Base-by-base conservation (phyloP, 2,888 invertebrate species). In the Mellilla xanthometata region DNA sequence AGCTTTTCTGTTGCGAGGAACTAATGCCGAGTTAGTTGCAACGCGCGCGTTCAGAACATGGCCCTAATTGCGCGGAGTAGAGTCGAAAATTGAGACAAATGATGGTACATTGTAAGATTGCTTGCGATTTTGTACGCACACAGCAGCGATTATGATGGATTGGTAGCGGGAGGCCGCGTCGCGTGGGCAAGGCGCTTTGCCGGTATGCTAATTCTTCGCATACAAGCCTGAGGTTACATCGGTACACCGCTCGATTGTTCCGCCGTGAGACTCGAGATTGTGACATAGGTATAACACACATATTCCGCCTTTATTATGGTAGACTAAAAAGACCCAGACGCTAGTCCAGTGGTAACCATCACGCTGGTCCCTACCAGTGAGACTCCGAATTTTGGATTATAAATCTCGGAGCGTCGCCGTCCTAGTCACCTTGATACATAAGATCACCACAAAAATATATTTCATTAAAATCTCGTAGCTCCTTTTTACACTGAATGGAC, bases 121-220 rank as follows among this genome's bases (percentile, higher is more conserved):
- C 52, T 50, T 51, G 48, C 40, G 44, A 44, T 40, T 35, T 35
- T 48, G 52, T 60, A 74, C 73, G 65, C 72, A 75, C 74, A 72
- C 74, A 68, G 65, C 68, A 69, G 71, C 65, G 64, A 65, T 73
- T 83, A 86, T 87, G 87, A 86, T 78, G 83, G 82, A 87, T 86
- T 74, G 77, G 68, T 65, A 58, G 72, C 62, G 60, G 53, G 60
- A 81, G 58, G 49, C 7, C 24, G 24, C 24, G 24, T 60, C 65
- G 85, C 84, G 87, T 85, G 81, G 86, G 86, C 74, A 70, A 60
- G 72, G 73, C 62, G 79, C 78, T 79, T 72, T 72, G 76, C 84
- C 60, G 75, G 86, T 87, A 87, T 87, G 87, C 86, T 84, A 87
- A 87, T 86, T 67, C 74, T 68, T 72, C 58, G 70, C 70, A 69